These are phyloP conservation scores for Drosophila tanythrix DNA, from an alignment of 2,888 invertebrate genomes.

Conservation along the genomic window DNA sequence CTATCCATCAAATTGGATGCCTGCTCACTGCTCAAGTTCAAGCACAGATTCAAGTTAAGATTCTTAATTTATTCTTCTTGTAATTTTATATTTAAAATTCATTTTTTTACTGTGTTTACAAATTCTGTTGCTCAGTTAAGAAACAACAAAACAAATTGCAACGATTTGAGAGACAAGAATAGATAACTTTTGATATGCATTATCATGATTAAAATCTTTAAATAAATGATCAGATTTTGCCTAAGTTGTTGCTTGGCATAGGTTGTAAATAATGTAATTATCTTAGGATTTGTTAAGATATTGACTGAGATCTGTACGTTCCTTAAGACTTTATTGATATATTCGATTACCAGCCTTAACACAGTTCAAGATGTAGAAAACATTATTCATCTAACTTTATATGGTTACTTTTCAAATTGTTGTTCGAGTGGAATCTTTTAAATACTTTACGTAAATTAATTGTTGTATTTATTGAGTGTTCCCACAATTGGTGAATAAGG, in stretches of 20 bases:
- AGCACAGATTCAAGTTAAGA: background rate
- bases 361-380: background rate
- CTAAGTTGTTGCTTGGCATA: background rate
- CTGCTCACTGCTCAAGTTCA: background rate
- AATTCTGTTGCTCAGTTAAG: background rate
- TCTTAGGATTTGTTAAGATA: background rate
- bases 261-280: background rate
- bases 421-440: background rate
- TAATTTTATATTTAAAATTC: background rate
- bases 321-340: background rate
- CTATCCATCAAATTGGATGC: background rate
- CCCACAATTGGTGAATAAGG: background rate
- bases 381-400: background rate
- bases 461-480: background rate
- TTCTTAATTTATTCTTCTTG: rapidly evolving
- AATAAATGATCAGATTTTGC: background rate
- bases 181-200: background rate
- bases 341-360: background rate
- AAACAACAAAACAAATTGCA: constrained; percentile 24
- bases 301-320: background rate
- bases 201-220: background rate
- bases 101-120: background rate
- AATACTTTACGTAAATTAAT: background rate
- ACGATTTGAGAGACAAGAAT: constrained; percentile 17
- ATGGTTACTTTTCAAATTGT: background rate